Evolutionary conservation across 1,140 invertebrate species (phyloP).

Genomic region (Orchesella cincta): DNA sequence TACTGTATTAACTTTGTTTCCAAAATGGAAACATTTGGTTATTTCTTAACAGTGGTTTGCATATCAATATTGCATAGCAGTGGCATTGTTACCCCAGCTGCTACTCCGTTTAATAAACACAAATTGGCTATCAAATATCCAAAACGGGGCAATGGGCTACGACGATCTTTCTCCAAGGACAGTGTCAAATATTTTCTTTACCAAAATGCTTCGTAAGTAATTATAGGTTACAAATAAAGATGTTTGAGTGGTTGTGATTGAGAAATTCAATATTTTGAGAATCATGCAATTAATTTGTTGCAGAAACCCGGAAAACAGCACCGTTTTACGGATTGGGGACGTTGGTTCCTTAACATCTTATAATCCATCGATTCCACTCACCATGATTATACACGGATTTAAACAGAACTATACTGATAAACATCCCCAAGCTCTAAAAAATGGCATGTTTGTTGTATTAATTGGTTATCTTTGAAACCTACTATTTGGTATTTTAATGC

Average conservation of each 20-base stretch:
- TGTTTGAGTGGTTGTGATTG: too few species aligned
- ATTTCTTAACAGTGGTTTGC: too few species aligned
- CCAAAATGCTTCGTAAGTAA: not conserved
- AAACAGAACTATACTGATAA: slow-evolving; percentile 37
- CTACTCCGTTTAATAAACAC: not conserved
- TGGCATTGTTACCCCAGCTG: too few species aligned
- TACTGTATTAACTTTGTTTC: too few species aligned
- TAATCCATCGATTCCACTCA: not conserved
- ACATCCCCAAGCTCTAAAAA: slow-evolving; percentile 34
- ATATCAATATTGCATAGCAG: too few species aligned
- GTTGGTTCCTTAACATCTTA: not conserved
- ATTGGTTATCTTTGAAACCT: too few species aligned
- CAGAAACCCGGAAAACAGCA: not conserved
- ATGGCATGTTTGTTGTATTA: too few species aligned
- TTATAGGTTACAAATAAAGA: not conserved
- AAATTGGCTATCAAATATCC: not conserved
- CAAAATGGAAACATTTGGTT: too few species aligned
- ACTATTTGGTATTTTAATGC: not conserved
- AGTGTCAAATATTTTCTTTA: slow-evolving; percentile 10
- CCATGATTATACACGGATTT: slow-evolving; percentile 38
- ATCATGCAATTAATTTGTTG: not conserved
- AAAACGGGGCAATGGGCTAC: not conserved
- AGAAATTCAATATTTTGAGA: not conserved
- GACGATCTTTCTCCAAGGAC: slow-evolving; percentile 6
- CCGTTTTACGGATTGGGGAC: not conserved